Base-by-base conservation (phyloP, 2,888 invertebrate genomes). In the Beris chalybata region DNA sequence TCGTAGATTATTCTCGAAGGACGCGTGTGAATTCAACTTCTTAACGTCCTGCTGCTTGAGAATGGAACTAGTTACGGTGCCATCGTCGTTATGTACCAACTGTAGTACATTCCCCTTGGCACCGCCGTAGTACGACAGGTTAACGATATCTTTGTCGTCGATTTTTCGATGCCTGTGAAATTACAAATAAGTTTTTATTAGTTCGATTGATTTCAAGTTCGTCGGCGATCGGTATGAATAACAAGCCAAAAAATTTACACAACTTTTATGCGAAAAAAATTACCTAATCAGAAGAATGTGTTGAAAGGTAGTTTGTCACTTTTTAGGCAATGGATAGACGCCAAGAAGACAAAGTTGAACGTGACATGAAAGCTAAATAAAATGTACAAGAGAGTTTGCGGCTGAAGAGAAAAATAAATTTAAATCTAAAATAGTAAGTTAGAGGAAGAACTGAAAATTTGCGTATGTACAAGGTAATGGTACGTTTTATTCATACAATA, bases 91-190 rank as follows among this genome's bases (percentile, higher is more conserved):
- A 78, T 83, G 84, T 59, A 82, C 83, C 61, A 87, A 81, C 83
- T 85, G 85, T 72, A 89, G 78, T 64, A 86, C 85, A 77, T 89
- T 88, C 0, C 90, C 90, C 74, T 86, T 87, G 2, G 85, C 87
- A 38, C 89, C 90, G 1, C 91, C 90, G 74, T 90, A 90, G 78
- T 87, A 90, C 12, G 89, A 87, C 48, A 89, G 47, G 31, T 56
- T 65, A 5, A 50, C 48, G 13, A 65, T 38, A 38, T 38, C 61
- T 61, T 61, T 61, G 9, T 61, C 61, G 5, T 61, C 50, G 4
- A 52, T 7, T 38, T 61, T 31, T 7, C 50, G 61, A 38, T 31
- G 12, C 32, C 61, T 61, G 50, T 29, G 50, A 11, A 6, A 47
- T n/a, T 47, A 15, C 48, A 13, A 6, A 56, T 56, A 9, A 52